Conservation (phyloP, 2,888 invertebrate species). For the Diplazon laetatorius region DNA sequence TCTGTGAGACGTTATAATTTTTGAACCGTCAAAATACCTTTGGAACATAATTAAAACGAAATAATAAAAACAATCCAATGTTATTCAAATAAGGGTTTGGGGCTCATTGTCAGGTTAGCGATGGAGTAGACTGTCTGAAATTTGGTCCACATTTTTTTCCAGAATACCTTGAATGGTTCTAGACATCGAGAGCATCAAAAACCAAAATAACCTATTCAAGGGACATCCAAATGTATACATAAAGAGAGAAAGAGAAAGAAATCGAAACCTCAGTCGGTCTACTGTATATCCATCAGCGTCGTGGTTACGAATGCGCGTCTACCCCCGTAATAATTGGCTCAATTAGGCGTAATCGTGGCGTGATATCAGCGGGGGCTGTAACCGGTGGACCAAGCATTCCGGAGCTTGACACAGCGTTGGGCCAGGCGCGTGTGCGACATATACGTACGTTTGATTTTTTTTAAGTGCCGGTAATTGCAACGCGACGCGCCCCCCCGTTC, state of each 20-base stretch:
- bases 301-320: constrained; percentile 64
- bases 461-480: constrained; percentile 80
- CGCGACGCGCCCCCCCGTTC: constrained; percentile 69
- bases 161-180: no score
- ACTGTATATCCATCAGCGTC: constrained; percentile 23
- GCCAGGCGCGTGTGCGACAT: constrained; percentile 63
- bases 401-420: constrained; percentile 54
- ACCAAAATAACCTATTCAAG: no score
- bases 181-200: no score
- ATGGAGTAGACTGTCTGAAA: no score
- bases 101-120: no score
- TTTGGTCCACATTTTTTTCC: no score
- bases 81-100: no score
- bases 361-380: constrained; percentile 64
- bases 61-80: no score
- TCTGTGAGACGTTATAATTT: no score
- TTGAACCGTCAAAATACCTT: no score
- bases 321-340: constrained; percentile 79
- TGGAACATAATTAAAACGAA: no score
- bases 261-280: neutral
- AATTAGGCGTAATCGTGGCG: constrained; percentile 77
- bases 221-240: neutral
- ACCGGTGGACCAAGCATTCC: constrained; percentile 27
- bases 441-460: constrained; percentile 74
- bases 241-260: constrained; percentile 1